Evolutionary conservation across 1,140 invertebrate species (phyloP).

Genomic region (Trichomalopsis sarcophagae): DNA sequence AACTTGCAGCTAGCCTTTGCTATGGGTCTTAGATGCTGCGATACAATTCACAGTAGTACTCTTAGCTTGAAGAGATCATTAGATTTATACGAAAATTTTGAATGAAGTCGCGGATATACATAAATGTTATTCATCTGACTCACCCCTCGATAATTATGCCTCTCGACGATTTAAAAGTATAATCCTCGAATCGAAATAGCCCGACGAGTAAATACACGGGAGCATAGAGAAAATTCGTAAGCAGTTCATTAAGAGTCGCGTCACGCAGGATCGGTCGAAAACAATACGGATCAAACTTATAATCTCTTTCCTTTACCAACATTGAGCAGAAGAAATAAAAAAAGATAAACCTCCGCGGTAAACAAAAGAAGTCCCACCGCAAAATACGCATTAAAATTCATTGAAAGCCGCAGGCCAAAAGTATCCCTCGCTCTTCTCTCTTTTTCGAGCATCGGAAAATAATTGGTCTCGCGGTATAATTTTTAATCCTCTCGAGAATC

Average conservation of each 20-base stretch:
- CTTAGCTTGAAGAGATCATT: too few relatives aligned
- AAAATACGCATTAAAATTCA: constrained; percentile 47
- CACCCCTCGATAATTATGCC: background rate
- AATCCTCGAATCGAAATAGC: background rate
- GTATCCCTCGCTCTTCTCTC: background rate
- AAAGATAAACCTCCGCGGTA: background rate
- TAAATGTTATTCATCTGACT: background rate
- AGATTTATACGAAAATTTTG: too few relatives aligned
- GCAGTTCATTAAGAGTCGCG: background rate
- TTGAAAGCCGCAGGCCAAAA: background rate
- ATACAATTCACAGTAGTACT: too few relatives aligned
- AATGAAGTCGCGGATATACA: too few relatives aligned
- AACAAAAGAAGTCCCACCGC: constrained; percentile 35
- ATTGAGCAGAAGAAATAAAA: background rate
- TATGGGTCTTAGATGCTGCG: too few relatives aligned
- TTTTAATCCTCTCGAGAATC: constrained; percentile 60
- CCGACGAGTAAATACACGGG: background rate
- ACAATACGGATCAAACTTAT: background rate
- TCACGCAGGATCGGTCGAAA: background rate
- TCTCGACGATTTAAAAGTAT: background rate
- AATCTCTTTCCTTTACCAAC: background rate
- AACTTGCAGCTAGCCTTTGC: too few relatives aligned
- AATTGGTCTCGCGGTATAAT: constrained; percentile 52
- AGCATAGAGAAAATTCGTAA: background rate
- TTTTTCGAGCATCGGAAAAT: constrained; percentile 18